Base-by-base conservation (phyloP, 2,797 vertebrate genomes). In the Meriones psammophilus region DNA sequence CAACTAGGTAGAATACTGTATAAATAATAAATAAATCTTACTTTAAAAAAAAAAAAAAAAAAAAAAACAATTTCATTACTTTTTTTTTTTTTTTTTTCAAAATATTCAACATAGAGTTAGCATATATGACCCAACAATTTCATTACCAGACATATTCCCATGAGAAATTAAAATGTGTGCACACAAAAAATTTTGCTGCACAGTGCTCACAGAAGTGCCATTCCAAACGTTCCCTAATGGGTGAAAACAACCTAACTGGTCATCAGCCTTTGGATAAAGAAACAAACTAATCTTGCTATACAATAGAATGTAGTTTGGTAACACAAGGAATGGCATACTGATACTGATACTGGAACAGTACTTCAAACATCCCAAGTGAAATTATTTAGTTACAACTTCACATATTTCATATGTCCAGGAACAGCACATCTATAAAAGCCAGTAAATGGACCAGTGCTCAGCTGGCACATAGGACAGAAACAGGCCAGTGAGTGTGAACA, bases 101-200 rank as follows among this genome's bases (percentile, higher is more conserved):
- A 93, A 80, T 73, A 78, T 28, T 90, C 66, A 90, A 92, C 42
- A 91, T 8, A 69, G 2, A 42, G 8, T 94, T 94, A 91, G 33
- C 26, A 83, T 74, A 83, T 74, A 89, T 46, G 46, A 90, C 3
- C 28, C 36, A 91, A 69, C 0, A 83, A 79, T 69, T 83, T 12
- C 2, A 83, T 26, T 87, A 20, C 69, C 62, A 91, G 14, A 9
- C 60, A 76, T 69, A 86, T 3, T 68, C 2, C 28, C 4, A 30
- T 76, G 18, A 94, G 68, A 95, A 92, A 90, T 85, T 36, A 84
- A 89, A 94, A 68, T 42, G 62, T 14, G 5, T 28, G 17, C 28
- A 50, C 4, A 79, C 12, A 81, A 50, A 92, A 4, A 7, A 28
- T 58, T 66, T 3, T 50, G 73, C 17, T 8, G 64, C 30, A 90